Base-by-base conservation (phyloP, 1,140 invertebrate genomes). In the Conus betulinus region DNA sequence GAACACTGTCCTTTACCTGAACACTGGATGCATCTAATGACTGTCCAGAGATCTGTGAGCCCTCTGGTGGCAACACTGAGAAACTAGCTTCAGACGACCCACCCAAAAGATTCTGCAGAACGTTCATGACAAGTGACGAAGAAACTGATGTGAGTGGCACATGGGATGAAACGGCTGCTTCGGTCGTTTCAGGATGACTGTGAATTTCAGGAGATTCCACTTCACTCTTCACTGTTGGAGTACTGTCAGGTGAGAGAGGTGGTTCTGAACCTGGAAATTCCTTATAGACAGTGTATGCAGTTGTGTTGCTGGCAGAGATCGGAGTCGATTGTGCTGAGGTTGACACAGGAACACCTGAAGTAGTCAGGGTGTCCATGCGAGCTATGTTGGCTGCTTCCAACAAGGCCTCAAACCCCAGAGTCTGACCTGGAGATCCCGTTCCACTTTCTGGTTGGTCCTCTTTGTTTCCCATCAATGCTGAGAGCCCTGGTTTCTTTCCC, bases 331-430 rank as follows among this genome's bases (percentile, higher is more conserved):
- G 11, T 20, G 17, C 17, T 10, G 23, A 71, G 67, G 67, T 23
- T 1, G 67, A 71, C 15, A 7, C 67, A 20, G 11, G 67, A 23
- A n/a, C 13, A 13, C 67, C 11, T 71, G 67, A 20, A 17, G 67
- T 51, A 81, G 79, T 81, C 79, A 81, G 79, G 79, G 79, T 51
- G 20, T 17, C 52, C 79, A 81, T 81, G 0, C 79, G 79, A 15
- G 27, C 79, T 8, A 81, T 81, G 15, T 51, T 81, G 79, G 79
- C 79, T 10, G 79, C 79, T 51, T 81, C 52, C 23, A 81, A 51
- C 79, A 81, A 17, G 5, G 39, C 79, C 51, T 81, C 39, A 10
- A 81, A 53, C 20, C 52, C 79, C 15, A 23, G 15, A 15, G 13
- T 25, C 51, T 78, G 76, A 13, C 39, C 4, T 20, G 79, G 23